Conservation (phyloP, 1,140 invertebrate genomes). For the Caenorhabditis briggsae region DNA sequence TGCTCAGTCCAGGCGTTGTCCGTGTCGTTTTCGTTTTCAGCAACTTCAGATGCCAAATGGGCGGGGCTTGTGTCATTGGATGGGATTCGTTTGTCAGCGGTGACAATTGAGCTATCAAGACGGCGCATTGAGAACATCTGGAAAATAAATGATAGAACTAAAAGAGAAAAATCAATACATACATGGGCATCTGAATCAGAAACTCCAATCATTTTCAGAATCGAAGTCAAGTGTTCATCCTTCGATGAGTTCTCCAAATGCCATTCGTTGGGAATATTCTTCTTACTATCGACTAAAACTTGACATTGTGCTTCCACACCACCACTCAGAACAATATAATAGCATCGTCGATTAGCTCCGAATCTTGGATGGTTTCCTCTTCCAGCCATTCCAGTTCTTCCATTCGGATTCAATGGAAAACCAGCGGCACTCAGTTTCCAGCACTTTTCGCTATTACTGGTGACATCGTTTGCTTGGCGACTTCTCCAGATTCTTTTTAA, state of each 20-base stretch:
- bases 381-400: conserved; percentile 65
- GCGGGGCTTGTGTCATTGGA: conserved; percentile 51
- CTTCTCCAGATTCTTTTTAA: conserved; percentile 58
- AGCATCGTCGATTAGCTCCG: conserved; percentile 61
- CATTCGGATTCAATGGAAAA: conserved; percentile 68
- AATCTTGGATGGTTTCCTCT: conserved; percentile 64
- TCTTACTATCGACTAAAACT: conserved; percentile 46
- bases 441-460: conserved; percentile 39
- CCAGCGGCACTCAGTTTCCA: conserved; percentile 59
- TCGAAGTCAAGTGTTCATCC: conserved; percentile 61
- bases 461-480: conserved; percentile 37
- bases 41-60: conserved; percentile 56
- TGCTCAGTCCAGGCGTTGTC: conserved; percentile 68
- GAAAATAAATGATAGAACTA: not conserved
- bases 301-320: conserved; percentile 18
- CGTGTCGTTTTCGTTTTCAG: conserved; percentile 59
- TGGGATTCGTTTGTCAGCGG: conserved; percentile 46
- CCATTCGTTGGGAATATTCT: conserved; percentile 52
- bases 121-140: conserved; percentile 62
- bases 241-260: conserved; percentile 57
- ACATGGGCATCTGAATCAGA: conserved; percentile 62
- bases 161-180: not conserved
- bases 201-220: conserved; percentile 62
- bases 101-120: conserved; percentile 43
- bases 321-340: conserved; percentile 59